Conservation (phyloP, 2,888 invertebrate genomes). For the Philaethria dido region DNA sequence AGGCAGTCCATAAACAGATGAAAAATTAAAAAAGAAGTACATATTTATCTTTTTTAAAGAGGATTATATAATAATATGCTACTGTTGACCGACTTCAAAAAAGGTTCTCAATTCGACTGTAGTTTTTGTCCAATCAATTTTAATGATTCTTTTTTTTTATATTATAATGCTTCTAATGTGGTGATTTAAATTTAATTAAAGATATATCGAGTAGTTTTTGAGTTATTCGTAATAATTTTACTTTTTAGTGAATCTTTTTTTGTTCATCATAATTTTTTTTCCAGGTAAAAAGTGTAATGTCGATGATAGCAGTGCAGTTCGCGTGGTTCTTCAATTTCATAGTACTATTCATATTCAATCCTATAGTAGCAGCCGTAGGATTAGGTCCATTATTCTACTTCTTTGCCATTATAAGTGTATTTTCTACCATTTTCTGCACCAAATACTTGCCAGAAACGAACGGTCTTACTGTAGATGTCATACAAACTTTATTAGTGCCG, state of each 20-base stretch:
- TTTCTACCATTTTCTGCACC: conserved; percentile 50
- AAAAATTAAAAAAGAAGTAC: too few species aligned
- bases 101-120: too few species aligned
- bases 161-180: too few species aligned
- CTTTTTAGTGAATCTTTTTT: too few species aligned
- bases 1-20: too few species aligned
- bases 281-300: conserved; percentile 60
- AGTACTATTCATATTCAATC: conserved; percentile 59
- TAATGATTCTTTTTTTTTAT: too few species aligned
- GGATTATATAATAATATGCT: too few species aligned
- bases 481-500: conserved; percentile 53
- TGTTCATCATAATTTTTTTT: background rate
- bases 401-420: conserved; percentile 54
- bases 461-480: conserved; percentile 59
- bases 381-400: conserved; percentile 61
- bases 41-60: too few species aligned
- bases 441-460: conserved; percentile 62
- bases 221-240: too few species aligned
- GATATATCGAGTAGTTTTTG: too few species aligned
- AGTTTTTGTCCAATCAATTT: too few species aligned
- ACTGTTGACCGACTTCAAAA: background rate
- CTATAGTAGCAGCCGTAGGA: conserved; percentile 53
- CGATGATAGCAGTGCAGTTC: conserved; percentile 62
- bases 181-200: too few species aligned
- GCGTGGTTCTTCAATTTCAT: conserved; percentile 59